Evolutionary conservation across 2,797 vertebrate genomes (phyloP), one percentile per base, ranked within the genome.

Genomic region (Falco berigora): DNA sequence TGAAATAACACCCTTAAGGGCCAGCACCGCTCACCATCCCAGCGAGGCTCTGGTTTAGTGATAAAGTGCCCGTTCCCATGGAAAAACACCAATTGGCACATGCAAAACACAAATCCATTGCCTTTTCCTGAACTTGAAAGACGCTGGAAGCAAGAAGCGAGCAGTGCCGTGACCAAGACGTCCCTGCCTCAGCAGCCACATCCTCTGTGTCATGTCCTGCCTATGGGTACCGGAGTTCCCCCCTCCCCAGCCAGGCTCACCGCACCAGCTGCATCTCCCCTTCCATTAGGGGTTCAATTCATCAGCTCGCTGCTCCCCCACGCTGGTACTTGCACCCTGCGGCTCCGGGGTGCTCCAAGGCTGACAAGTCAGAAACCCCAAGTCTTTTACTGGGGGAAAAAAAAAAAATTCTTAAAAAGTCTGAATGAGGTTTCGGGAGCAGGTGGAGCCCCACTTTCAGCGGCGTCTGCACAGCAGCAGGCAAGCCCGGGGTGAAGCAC

Each of bases 111-210:
- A 73, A 86, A 59, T 13, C 25, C 5, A 0, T 2, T 6, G 0
- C 64, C 52, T 59, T 20, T 27, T 36, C 40, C 40, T 3, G 3
- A 17, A 18, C 22, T 18, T 27, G 22, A 49, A 23, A 30, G 75
- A 8, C 6, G 20, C 38, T 46, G 61, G 24, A 68, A 78, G 66
- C 30, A 62, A 21, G 36, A 55, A 50, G 27, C 1, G 38, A 86
- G 56, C 12, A 0, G 15, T 19, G 61, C 27, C 3, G 1, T 1
- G 7, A 40, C 27, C 0, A 1, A 55, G 25, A 1, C 5, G 12
- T 4, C 19, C 53, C 76, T 11, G 3, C 42, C 56, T 25, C 1
- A 2, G 14, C 5, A 8, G 20, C 22, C 44, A 44, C 44, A 9
- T 32, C 44, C 49, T 76, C 62, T 18, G 36, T 16, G 30, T 55